phyloP scores from a whole-genome alignment of 2,888 invertebrate genomes.

The Ennomos fuscantarius region DNA sequence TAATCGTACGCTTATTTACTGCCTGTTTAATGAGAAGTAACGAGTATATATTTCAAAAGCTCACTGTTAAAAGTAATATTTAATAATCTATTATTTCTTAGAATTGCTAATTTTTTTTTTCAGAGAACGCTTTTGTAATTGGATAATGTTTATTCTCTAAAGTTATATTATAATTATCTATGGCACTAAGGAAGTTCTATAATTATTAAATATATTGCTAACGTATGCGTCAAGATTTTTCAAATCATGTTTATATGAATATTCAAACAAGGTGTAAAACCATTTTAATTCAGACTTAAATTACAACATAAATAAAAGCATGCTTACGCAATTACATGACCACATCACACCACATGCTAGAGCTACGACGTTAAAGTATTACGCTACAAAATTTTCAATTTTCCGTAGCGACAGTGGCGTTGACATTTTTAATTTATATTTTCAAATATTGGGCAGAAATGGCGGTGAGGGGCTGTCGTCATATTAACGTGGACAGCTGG shows the following conservation, averaged over 20 bases:
- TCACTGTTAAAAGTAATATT: too few relatives aligned
- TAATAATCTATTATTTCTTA: too few relatives aligned
- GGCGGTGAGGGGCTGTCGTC: constrained; percentile 70
- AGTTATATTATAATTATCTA: too few relatives aligned
- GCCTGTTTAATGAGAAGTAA: constrained; percentile 16
- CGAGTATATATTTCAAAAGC: neutral
- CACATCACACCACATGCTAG: constrained; percentile 3
- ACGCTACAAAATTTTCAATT: constrained; percentile 11
- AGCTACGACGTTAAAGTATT: neutral
- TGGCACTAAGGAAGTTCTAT: too few relatives aligned
- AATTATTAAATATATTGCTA: too few relatives aligned
- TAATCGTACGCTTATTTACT: constrained; percentile 40
- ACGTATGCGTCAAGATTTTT: too few relatives aligned
- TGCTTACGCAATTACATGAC: neutral
- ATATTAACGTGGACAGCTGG: constrained; percentile 80
- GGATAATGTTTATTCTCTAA: too few relatives aligned
- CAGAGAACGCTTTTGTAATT: too few relatives aligned
- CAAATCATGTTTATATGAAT: too few relatives aligned
- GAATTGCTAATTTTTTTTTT: too few relatives aligned
- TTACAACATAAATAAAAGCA: neutral
- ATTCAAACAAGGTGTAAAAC: too few relatives aligned
- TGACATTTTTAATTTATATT: constrained; percentile 75
- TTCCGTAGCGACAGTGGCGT: constrained; percentile 46
- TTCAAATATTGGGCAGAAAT: constrained; percentile 65
- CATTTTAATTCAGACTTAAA: too few relatives aligned